These are phyloP conservation scores for Psittacula echo DNA, from an alignment of 2,797 vertebrate species.

Conservation along the genomic window DNA sequence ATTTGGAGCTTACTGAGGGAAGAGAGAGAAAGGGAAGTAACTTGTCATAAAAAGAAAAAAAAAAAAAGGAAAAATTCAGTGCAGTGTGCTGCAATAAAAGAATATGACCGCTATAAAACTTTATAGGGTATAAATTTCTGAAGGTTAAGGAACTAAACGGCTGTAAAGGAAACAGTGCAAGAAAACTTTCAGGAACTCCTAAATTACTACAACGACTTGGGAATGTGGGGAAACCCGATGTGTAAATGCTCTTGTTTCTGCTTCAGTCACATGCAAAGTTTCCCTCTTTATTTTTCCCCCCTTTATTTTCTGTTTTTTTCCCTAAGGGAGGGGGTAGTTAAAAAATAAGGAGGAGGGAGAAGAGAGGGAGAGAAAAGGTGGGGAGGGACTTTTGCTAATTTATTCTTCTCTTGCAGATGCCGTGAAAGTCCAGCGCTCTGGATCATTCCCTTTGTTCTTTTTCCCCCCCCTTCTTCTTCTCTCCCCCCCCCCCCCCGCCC, in stretches of 20 bases:
- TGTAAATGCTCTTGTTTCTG: not conserved
- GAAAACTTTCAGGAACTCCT: constrained; percentile 83
- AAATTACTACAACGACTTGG: constrained; percentile 75
- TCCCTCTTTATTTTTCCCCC: not conserved
- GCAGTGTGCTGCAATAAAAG: constrained; percentile 94
- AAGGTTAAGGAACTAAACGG: constrained; percentile 99
- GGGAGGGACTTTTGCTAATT: constrained; percentile 30
- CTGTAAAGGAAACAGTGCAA: constrained; percentile 94
- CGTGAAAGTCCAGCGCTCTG: constrained; percentile 66
- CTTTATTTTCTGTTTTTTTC: not conserved
- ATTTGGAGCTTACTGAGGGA: constrained; percentile 66
- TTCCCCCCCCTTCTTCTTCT: constrained; percentile 54
- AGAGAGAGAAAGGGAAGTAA: constrained; percentile 81
- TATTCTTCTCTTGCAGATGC: constrained; percentile 72
- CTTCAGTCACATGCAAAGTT: constrained; percentile 1
- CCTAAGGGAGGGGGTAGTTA: not conserved
- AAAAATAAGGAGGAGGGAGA: not conserved
- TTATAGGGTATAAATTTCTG: constrained; percentile 99
- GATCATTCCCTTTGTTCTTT: constrained; percentile 83
- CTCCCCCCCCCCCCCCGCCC: not conserved
- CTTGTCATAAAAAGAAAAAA: constrained; percentile 84
- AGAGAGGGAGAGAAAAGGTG: not conserved
- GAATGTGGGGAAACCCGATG: constrained; percentile 26
- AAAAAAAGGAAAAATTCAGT: constrained; percentile 80
- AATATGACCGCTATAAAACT: constrained; percentile 99